Base-by-base conservation (phyloP, 2,797 vertebrate genomes). In the Sibirionetta formosa region DNA sequence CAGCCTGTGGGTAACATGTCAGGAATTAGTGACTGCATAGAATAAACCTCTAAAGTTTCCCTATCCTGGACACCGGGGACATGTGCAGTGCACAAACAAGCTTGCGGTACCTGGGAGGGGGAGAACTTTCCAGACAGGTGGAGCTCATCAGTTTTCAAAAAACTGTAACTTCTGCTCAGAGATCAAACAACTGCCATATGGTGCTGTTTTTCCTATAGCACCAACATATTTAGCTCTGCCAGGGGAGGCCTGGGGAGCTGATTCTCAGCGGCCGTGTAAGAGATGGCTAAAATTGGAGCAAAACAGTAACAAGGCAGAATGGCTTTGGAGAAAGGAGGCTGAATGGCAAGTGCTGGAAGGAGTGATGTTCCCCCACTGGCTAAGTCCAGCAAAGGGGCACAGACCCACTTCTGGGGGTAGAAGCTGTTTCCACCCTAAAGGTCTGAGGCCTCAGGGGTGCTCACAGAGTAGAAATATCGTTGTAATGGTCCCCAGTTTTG, bases 111-210 rank as follows among this genome's bases (percentile, higher is more conserved):
- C 80, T 91, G 38, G 46, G 48, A 91, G 27, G 24, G 33, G 65
- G 78, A 84, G 15, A 92, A 82, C 63, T 85, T 94, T 90, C 75
- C 66, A 68, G 70, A 73, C 88, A 97, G 92, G 92, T 86, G 76
- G 53, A 95, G 69, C 76, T 94, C 79, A 77, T 76, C 83, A 60
- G 83, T 76, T 92, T 92, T 92, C 64, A 57, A 79, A 79, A 38
- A 78, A 14, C 2, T 26, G 23, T 57, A 42, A 64, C 63, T 90
- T 93, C 69, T 93, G 80, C 82, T 72, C 70, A 53, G 87, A 88
- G 85, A 95, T 96, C 87, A 94, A 96, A 94, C 82, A 93, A 90
- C 81, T 88, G 73, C 94, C 91, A 84, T 95, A 94, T 94, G 87
- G 85, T 93, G 87, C 51, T 94, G 77, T 53, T 94, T 94, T 91